Base-by-base conservation (phyloP, 2,888 invertebrate genomes). In the Aspidiotus rigidus region DNA sequence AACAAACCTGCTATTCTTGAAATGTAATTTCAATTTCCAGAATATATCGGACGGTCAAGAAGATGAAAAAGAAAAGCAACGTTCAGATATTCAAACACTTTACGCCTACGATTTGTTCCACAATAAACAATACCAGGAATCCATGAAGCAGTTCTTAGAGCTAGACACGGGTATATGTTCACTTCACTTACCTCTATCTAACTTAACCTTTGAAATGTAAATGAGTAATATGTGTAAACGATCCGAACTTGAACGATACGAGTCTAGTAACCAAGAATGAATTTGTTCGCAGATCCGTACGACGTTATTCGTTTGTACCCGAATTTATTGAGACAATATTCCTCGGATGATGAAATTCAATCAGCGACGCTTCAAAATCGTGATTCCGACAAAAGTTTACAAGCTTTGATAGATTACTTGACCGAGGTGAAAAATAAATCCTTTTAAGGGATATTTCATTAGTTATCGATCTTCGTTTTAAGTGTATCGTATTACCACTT, bases 281-380 rank as follows among this genome's bases (percentile, higher is more conserved):
- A 28, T 60, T 64, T 69, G 66, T 39, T 71, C 71, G 39, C 76
- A 83, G 96, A 98, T 80, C 95, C 97, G 0, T 89, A 92, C 59
- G 91, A 95, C 77, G 97, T 99, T 10, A 96, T 99, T 72, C 87
- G 93, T 72, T 80, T 99, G 42, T 97, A 93, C 79, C 97, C 98
- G 0, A 91, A 93, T 77, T 80, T 99, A 62, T 83, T 90, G 62
- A 86, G 86, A 2, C 80, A 80, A 62, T 81, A 82, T 62, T 81
- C 78, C 74, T 76, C 81, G 13, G 79, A 79, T 63, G 79, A 84
- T 69, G 69, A 71, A 15, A 49, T 62, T 5, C 64, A 15, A 44
- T 44, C 63, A 13, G 71, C 71, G 53, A 41, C 17, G 7, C 41
- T 55, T 13, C 67, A 62, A 44, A 71, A 85, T 72, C 79, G 94